phyloP scores from a whole-genome alignment of 2,113 vertebrate species.

The Halcyon senegalensis region DNA sequence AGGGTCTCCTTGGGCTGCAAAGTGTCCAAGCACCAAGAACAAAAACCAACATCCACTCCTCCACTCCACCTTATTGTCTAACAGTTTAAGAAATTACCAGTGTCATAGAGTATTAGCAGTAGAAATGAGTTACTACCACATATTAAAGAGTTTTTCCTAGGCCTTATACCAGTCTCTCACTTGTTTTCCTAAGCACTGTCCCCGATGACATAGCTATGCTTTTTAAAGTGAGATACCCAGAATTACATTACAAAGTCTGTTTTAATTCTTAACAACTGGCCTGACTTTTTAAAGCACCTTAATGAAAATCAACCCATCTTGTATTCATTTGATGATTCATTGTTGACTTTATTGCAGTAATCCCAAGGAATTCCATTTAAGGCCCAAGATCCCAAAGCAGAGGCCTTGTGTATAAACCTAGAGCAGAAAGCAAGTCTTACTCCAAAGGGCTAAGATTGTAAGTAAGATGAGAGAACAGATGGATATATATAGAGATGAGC shows the following conservation, averaged over 20 bases:
- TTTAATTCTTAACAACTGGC: not conserved
- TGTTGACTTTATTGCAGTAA: not conserved
- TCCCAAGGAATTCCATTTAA: not conserved
- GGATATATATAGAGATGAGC: not conserved
- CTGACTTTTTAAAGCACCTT: not conserved
- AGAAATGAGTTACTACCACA: not conserved
- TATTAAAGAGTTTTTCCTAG: not conserved
- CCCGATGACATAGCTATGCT: not conserved
- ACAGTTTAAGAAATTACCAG: not conserved
- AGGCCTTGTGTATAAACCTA: not conserved
- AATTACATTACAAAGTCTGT: not conserved
- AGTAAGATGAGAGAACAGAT: not conserved
- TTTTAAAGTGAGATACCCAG: not conserved
- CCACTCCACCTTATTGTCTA: not conserved
- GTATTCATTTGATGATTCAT: not conserved
- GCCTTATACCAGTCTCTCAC: not conserved
- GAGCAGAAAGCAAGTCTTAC: not conserved
- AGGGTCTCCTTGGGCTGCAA: not conserved
- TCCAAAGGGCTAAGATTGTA: not conserved
- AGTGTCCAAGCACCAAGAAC: not conserved
- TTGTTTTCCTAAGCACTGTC: not conserved
- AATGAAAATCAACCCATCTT: not conserved
- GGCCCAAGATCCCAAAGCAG: not conserved
- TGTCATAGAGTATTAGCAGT: not conserved
- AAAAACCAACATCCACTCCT: not conserved